A percentile compares a stretch with the other conserved stretches of the same genome.
Conservation (phyloP, 2,888 invertebrate species). For the Nomada flava region DNA sequence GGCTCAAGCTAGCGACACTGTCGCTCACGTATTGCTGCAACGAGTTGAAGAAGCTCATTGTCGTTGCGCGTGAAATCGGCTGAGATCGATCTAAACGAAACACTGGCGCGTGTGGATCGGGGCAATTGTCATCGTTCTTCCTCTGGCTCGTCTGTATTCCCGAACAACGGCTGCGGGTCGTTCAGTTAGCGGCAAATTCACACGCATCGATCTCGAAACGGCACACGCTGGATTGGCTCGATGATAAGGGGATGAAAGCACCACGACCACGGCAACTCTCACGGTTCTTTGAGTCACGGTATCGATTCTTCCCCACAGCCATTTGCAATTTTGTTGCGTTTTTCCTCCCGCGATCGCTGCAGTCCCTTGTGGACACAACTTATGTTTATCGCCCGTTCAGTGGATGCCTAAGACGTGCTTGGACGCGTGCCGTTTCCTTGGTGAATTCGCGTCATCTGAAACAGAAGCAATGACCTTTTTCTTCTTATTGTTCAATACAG, state of each 20-base stretch:
- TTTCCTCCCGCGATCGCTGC: slow-evolving; percentile 29
- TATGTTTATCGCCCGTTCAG: slow-evolving; percentile 48
- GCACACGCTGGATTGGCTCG: slow-evolving; percentile 43
- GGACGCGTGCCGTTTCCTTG: not conserved
- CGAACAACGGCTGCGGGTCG: slow-evolving; percentile 23
- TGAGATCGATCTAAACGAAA: slow-evolving; percentile 6
- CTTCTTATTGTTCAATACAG: too few relatives aligned
- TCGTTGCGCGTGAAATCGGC: slow-evolving; percentile 39
- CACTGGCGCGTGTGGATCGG: not conserved
- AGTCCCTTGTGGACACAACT: slow-evolving; percentile 13
- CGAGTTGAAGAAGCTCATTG: slow-evolving; percentile 94
- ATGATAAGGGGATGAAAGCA: slow-evolving; percentile 49
- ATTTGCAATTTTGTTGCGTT: slow-evolving; percentile 60
- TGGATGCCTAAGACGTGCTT: slow-evolving; percentile 16
- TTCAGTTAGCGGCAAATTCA: slow-evolving; percentile 46
- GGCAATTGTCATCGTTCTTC: slow-evolving; percentile 50
- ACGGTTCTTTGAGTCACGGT: slow-evolving; percentile 62
- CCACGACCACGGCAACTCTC: slow-evolving; percentile 63
- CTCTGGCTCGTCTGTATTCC: not conserved
- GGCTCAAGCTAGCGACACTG: slow-evolving; percentile 92
- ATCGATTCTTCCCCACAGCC: slow-evolving; percentile 62
- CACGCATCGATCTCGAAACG: slow-evolving; percentile 60
- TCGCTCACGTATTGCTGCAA: slow-evolving; percentile 94
- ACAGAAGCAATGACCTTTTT: not conserved
- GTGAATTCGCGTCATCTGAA: slow-evolving; percentile 43